phyloP scores from a whole-genome alignment of 2,113 vertebrate species.

The Dermatemys mawii region DNA sequence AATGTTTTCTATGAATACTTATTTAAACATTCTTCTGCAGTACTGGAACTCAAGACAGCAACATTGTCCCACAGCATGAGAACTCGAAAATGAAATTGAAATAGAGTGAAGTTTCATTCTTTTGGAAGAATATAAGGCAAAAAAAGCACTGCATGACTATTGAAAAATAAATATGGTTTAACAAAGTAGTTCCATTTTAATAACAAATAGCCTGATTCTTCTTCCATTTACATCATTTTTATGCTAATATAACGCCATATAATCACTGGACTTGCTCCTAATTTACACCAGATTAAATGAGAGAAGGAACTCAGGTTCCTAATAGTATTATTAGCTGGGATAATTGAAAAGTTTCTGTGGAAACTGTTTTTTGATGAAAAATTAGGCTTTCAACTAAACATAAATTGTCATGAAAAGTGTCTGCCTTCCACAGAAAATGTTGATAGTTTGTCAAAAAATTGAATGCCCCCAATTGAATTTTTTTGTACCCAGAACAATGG shows the following conservation, averaged over 20 bases:
- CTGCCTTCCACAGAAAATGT: slow-evolving; percentile 26
- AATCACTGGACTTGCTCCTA: slow-evolving; percentile 65
- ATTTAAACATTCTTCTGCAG: background rate
- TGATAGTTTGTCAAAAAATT: slow-evolving; percentile 36
- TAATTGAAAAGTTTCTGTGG: background rate
- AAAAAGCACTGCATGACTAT: slow-evolving; percentile 44
- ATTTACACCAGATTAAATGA: background rate
- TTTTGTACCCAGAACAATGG: background rate
- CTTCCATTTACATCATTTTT: slow-evolving; percentile 52
- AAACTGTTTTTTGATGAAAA: background rate
- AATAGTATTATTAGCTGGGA: slow-evolving; percentile 62
- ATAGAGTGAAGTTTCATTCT: slow-evolving; percentile 12
- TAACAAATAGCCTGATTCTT: slow-evolving; percentile 4
- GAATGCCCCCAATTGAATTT: slow-evolving; percentile 24
- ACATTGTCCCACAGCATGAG: background rate
- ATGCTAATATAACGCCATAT: slow-evolving; percentile 69
- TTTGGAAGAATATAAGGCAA: background rate
- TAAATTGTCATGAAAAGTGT: background rate
- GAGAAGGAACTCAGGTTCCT: background rate
- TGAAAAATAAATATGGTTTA: slow-evolving; percentile 67
- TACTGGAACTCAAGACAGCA: background rate
- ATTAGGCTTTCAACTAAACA: background rate
- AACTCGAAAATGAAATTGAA: slow-evolving; percentile 23
- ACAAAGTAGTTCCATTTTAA: slow-evolving; percentile 63
- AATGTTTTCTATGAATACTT: fast-evolving